A percentile compares a stretch with the other conserved stretches of the same genome.
These are phyloP conservation scores for Tauraco erythrolophus DNA, from an alignment of 2,113 vertebrate genomes.

Conservation along the genomic window DNA sequence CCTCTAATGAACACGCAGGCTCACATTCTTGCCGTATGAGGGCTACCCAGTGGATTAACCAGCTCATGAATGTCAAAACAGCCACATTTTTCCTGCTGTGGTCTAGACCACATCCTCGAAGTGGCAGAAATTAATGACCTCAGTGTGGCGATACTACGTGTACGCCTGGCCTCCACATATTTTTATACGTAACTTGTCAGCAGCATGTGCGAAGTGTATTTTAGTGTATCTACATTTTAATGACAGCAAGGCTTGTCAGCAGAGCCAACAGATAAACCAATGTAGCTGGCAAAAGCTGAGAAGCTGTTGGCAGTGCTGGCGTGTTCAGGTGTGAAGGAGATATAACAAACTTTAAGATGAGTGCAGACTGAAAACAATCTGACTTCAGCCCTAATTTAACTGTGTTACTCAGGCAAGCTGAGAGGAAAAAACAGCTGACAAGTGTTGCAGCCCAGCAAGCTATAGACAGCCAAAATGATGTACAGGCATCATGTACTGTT, in stretches of 20 bases:
- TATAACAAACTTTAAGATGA: background rate
- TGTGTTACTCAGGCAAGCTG: background rate
- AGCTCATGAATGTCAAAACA: background rate
- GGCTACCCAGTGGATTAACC: background rate
- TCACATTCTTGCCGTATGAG: background rate
- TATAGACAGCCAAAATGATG: background rate
- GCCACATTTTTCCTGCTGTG: background rate
- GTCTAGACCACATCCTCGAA: background rate
- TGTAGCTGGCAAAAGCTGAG: background rate
- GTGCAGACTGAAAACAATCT: background rate
- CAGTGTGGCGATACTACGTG: rapidly evolving
- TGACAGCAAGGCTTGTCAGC: background rate
- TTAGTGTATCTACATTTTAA: background rate
- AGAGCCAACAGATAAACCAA: background rate
- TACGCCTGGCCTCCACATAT: background rate
- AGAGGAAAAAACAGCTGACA: background rate
- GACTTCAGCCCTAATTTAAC: background rate
- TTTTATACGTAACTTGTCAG: background rate
- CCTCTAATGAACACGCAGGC: background rate
- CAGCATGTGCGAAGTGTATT: background rate
- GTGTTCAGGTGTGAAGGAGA: background rate
- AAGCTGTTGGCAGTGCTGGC: background rate
- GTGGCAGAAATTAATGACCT: background rate
- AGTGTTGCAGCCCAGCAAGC: background rate
- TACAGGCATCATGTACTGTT: background rate